A percentile compares a stretch with the other conserved stretches of the same genome.
Evolutionary conservation across 2,888 invertebrate species (phyloP).

Genomic region (Aradus depressus): DNA sequence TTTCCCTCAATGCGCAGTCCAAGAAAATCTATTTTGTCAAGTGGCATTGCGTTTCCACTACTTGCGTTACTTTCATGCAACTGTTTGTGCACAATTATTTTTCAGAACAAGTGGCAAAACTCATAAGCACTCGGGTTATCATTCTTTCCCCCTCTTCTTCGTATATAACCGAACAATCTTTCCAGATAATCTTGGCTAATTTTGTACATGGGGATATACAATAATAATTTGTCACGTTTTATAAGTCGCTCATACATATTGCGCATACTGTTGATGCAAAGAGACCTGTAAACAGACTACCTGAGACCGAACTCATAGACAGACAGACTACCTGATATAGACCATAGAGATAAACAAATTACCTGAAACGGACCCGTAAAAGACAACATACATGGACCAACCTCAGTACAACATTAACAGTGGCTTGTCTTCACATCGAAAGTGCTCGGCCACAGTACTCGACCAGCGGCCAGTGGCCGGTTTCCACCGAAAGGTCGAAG

Average conservation of each 20-base stretch:
- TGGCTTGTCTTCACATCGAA: too few relatives aligned
- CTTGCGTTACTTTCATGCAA: conserved; percentile 12
- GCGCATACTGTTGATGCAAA: conserved; percentile 8
- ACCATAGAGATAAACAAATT: too few relatives aligned
- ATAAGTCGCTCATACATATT: neutral
- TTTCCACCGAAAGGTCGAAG: too few relatives aligned
- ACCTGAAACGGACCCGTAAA: too few relatives aligned
- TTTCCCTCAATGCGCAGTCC: neutral
- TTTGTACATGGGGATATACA: conserved; percentile 15
- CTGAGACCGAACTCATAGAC: too few relatives aligned
- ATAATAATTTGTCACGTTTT: conserved; percentile 7
- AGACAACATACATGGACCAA: too few relatives aligned
- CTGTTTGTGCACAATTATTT: conserved; percentile 14
- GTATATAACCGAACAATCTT: conserved; percentile 12
- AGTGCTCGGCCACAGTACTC: too few relatives aligned
- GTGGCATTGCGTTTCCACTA: conserved; percentile 15
- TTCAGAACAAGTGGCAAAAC: conserved; percentile 6
- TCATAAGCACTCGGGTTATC: conserved; percentile 12
- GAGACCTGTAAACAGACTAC: too few relatives aligned
- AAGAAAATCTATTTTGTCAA: conserved; percentile 15
- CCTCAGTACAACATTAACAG: too few relatives aligned
- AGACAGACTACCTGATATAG: too few relatives aligned
- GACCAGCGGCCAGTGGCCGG: too few relatives aligned
- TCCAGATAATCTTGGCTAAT: conserved; percentile 17
- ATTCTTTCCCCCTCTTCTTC: conserved; percentile 11